phyloP scores from a whole-genome alignment of 2,797 vertebrate species.

The Silurus aristotelis region DNA sequence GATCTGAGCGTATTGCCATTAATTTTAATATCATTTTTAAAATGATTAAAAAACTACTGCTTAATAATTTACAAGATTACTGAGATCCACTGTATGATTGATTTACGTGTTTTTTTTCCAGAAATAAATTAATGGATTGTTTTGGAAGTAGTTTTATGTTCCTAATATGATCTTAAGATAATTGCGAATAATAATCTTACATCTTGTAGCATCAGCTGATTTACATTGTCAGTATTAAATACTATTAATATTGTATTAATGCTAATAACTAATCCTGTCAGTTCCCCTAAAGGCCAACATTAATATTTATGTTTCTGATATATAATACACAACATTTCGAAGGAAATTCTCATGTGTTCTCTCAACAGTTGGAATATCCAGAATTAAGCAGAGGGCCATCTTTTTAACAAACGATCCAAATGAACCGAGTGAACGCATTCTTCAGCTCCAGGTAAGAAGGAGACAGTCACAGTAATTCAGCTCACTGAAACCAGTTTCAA shows the following conservation, averaged over 20 bases:
- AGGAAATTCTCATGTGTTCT: background rate
- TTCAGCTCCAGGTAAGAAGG: conserved; percentile 65
- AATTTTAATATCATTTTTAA: background rate
- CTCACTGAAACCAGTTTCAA: conserved; percentile 60
- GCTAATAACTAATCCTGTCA: background rate
- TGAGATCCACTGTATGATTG: background rate
- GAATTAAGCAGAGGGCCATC: background rate
- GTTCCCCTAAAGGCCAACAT: background rate
- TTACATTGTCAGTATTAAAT: background rate
- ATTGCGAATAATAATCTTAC: background rate
- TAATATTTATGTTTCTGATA: background rate
- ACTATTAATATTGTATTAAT: background rate
- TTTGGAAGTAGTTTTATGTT: background rate
- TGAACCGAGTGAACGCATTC: conserved; percentile 41
- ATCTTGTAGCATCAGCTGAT: background rate
- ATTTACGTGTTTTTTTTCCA: background rate
- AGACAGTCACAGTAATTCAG: conserved; percentile 65
- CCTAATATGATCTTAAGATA: background rate
- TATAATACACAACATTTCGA: background rate
- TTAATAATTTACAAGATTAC: background rate
- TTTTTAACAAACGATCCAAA: conserved; percentile 13
- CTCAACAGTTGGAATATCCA: background rate
- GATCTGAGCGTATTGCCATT: conserved; percentile 51
- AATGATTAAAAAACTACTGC: too few relatives aligned
- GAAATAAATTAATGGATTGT: background rate